These are phyloP conservation scores for Tichodroma muraria DNA, from an alignment of 2,113 vertebrate genomes.

Conservation along the genomic window DNA sequence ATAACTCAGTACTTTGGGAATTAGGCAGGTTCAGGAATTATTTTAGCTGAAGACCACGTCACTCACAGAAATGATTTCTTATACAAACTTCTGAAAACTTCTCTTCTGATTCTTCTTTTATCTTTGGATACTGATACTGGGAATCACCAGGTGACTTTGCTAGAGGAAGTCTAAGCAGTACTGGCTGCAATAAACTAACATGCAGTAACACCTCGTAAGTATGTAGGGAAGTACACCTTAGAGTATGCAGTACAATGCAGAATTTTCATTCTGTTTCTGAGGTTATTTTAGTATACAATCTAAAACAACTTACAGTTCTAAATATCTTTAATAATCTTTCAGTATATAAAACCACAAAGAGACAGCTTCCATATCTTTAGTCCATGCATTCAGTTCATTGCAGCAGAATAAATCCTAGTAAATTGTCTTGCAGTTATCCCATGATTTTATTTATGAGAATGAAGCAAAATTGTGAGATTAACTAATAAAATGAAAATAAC, in stretches of 20 bases:
- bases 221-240: too few species aligned
- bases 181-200: rapidly evolving
- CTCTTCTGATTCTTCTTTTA: neutral
- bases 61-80: neutral
- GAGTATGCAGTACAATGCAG: neutral
- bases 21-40: neutral
- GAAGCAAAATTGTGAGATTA: neutral
- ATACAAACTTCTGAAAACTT: neutral
- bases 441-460: neutral
- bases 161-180: neutral
- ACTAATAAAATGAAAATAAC: neutral
- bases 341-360: neutral
- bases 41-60: neutral
- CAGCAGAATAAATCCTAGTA: neutral
- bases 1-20: neutral
- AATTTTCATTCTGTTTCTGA: neutral
- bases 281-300: neutral
- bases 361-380: neutral
- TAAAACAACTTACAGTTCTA: neutral
- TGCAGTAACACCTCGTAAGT: neutral
- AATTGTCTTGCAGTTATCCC: neutral
- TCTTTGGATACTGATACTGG: neutral
- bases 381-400: neutral
- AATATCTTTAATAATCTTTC: neutral
- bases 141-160: neutral